These are phyloP conservation scores for Serinus canaria DNA, from an alignment of 2,113 vertebrate genomes.

Conservation along the genomic window DNA sequence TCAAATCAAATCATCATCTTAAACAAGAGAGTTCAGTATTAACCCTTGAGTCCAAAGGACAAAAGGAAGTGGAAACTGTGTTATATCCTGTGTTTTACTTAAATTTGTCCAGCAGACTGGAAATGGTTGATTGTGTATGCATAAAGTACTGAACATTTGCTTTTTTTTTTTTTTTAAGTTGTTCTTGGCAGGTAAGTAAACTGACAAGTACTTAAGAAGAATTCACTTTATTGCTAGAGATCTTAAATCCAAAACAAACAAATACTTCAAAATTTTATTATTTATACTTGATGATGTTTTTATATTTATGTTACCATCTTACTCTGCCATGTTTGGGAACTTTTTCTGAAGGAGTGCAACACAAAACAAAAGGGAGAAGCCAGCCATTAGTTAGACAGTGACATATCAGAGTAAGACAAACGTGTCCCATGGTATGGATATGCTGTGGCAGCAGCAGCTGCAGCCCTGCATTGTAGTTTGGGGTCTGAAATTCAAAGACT, in stretches of 20 bases:
- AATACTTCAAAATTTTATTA: background rate
- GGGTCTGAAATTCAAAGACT: rapidly evolving
- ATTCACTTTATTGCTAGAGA: background rate
- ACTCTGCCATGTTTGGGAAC: background rate
- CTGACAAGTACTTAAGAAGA: background rate
- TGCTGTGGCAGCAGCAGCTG: background rate
- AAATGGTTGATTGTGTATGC: background rate
- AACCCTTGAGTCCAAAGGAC: background rate
- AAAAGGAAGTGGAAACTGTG: background rate
- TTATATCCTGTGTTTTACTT: background rate
- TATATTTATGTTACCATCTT: background rate
- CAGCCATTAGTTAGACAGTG: background rate
- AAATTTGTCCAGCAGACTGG: background rate
- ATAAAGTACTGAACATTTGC: background rate
- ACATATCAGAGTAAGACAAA: background rate
- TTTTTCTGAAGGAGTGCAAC: background rate
- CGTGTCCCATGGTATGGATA: background rate
- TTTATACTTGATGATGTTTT: background rate
- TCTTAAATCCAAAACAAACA: background rate
- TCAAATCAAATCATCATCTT: background rate
- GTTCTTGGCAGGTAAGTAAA: background rate
- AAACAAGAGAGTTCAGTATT: background rate
- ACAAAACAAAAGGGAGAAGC: background rate
- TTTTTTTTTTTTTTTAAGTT: background rate
- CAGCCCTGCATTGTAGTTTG: background rate